These are phyloP conservation scores for Haliclona indistincta DNA, from an alignment of 37 sponge, comb jelly and placozoan species.

Conservation along the genomic window DNA sequence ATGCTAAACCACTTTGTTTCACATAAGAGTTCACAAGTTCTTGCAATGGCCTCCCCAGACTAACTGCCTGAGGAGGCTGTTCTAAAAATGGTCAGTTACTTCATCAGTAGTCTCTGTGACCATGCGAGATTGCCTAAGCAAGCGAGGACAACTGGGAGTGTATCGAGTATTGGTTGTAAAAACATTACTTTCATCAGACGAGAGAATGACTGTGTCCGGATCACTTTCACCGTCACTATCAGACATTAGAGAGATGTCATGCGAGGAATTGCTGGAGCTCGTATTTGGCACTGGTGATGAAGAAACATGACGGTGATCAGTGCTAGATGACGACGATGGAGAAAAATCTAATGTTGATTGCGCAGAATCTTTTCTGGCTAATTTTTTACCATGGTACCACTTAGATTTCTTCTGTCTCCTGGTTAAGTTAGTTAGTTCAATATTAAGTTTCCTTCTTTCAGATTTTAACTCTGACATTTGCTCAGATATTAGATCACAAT, in stretches of 20 bases:
- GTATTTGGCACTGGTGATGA: no score
- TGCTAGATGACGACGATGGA: background rate
- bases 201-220: no score
- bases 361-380: no score
- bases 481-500: background rate
- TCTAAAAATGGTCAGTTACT: conserved; percentile 2
- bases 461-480: background rate
- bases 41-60: conserved; percentile 12
- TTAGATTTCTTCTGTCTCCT: background rate
- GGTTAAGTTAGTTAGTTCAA: background rate
- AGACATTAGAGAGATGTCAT: no score
- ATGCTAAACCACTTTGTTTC: background rate
- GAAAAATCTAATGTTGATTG: background rate
- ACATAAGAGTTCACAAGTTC: background rate
- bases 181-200: no score
- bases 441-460: background rate
- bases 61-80: conserved; percentile 1
- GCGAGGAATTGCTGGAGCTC: no score
- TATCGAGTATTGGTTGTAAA: no score
- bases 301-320: background rate
- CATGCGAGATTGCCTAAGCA: background rate
- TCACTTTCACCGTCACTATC: no score
- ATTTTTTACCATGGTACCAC: background rate
- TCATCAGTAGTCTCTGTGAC: background rate
- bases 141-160: no score